Percentiles rank a stretch among this genome's conserved stretches.
Conservation (phyloP, 2,113 vertebrate genomes). For the Podilymbus podiceps region DNA sequence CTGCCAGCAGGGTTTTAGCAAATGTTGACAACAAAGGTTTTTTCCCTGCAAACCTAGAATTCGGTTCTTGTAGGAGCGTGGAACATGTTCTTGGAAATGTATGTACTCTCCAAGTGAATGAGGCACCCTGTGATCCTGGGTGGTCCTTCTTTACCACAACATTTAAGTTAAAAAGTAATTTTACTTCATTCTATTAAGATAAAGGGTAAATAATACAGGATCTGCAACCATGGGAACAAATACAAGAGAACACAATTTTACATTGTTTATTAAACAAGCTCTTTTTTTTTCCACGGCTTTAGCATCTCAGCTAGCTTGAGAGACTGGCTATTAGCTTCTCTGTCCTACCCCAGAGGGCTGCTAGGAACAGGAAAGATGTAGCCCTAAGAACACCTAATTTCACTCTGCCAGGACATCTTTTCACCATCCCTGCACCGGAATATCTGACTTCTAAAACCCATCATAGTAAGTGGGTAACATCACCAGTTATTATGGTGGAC, state of each 20-base stretch:
- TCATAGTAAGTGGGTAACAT: background rate
- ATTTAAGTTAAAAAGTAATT: background rate
- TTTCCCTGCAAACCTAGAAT: background rate
- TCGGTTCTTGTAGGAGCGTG: background rate
- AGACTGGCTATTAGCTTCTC: background rate
- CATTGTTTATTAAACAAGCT: background rate
- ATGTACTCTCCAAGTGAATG: background rate
- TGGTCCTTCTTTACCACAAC: background rate
- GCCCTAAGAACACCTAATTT: too few species aligned
- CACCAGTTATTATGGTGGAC: background rate
- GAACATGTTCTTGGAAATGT: accelerated
- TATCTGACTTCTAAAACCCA: background rate
- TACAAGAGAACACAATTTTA: background rate
- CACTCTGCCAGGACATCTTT: background rate
- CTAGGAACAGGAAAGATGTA: too few species aligned
- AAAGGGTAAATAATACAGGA: background rate
- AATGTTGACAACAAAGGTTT: background rate
- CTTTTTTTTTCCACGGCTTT: background rate
- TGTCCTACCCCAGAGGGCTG: background rate
- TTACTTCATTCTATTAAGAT: background rate
- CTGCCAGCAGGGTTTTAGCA: background rate
- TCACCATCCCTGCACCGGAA: background rate
- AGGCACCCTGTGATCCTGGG: background rate
- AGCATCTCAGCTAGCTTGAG: background rate
- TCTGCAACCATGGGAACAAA: background rate